Base-by-base conservation (phyloP, 2,888 invertebrate genomes). In the Eupithecia subfuscata region DNA sequence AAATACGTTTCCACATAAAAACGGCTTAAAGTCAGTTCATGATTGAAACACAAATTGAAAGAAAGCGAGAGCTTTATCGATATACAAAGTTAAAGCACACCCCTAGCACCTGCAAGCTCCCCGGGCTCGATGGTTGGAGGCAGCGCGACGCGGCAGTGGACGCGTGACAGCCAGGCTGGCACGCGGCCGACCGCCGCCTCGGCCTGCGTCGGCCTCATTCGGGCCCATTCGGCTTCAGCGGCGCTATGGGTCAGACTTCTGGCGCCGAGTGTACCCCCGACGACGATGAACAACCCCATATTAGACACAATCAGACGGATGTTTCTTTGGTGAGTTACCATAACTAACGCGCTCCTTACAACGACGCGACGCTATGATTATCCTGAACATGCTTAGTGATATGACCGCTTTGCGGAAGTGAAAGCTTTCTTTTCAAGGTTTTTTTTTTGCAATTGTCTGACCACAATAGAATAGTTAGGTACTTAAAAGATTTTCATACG, bases 231-330 rank as follows among this genome's bases (percentile, higher is more conserved):
- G 72, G 69, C 78, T 75, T 73, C 73, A 73, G 65, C 79, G 75
- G 75, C 90, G 81, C 77, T 74, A 96, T 96, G 96, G 96, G 95
- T 84, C 95, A 95, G 85, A 90, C 91, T 71, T 84, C 95, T 86
- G 95, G 95, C 86, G 93, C 93, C 83, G 95, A 95, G 86, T 94
- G 94, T 85, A 92, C 95, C 79, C 95, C 94, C 1, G 95, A 95
- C 1, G 95, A 95, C 79, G 92, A 95, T 71, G 95, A 95, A 75
- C 95, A 95, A 82, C 95, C 95, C 71, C 95, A 94, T 85, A 95
- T 95, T 81, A 92, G 91, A 74, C 91, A 91, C 76, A 94, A 95
- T 80, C 94, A 95, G 48, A 93, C 95, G 2, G 95, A 95, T 81
- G 90, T 89, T 78, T 95, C 95, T 75, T 85, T 95, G 93, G 96